Base-by-base conservation (phyloP, 2,888 invertebrate species). In the Athrips mouffetella region DNA sequence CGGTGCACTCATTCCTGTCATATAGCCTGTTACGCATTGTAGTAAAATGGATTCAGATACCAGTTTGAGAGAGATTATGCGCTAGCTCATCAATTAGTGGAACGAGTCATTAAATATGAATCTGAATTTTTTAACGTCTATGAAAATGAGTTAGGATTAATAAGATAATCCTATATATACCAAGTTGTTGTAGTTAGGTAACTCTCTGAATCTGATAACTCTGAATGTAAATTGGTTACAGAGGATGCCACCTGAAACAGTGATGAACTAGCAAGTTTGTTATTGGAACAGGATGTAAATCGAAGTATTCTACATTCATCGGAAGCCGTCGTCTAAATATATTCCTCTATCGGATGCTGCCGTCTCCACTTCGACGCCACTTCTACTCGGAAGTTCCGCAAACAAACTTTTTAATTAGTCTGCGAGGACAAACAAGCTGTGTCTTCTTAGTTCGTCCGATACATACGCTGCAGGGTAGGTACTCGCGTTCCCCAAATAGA, bases 321-420 rank as follows among this genome's bases (percentile, higher is more conserved):
- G 31, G 23, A 59, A 62, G 37, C 62, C 58, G 53, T 57, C 57
- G 62, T 67, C 69, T 66, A 70, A 71, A 76, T 80, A 71, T 77
- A 77, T 76, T 76, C 71, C 69, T 68, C 62, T 65, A 70, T 70
- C 72, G 72, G 79, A 79, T 75, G 70, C 73, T 68, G 65, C 69
- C 65, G 63, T 67, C 68, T 72, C 62, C 70, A 76, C 78, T 79
- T 71, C 72, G 76, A 67, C 69, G 72, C 72, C 74, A 77, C 78
- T 80, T 77, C 75, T 68, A 58, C 71, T 68, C 68, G 58, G 66
- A 77, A 86, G 70, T 85, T 79, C 63, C 62, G 60, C 68, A 70
- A 80, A 82, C 84, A 87, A 88, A 88, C 86, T 87, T 87, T 87
- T 87, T 88, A 88, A 88, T 88, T 88, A 88, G 86, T 85, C 84